phyloP scores from a whole-genome alignment of 2,797 vertebrate genomes.

The Percopsis omiscomaycus region DNA sequence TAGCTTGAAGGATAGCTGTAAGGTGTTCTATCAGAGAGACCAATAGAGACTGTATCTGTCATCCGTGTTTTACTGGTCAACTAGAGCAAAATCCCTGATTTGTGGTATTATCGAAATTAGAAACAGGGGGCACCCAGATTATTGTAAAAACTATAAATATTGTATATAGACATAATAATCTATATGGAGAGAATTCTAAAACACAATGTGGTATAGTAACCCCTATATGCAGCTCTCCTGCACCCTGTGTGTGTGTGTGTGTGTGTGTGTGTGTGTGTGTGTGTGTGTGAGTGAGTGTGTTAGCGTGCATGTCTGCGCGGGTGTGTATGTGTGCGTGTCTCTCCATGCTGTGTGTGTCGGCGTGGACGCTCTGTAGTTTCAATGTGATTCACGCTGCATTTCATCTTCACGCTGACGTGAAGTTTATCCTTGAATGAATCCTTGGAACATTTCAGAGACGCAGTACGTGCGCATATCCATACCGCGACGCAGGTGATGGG shows the following conservation, averaged over 20 bases:
- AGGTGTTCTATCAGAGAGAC: constrained; percentile 14
- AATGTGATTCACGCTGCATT: neutral
- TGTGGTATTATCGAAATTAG: constrained; percentile 50
- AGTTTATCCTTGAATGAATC: neutral
- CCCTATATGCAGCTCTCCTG: constrained; percentile 72
- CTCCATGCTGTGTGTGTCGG: constrained; percentile 13
- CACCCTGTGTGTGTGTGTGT: constrained; percentile 55
- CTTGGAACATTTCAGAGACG: too few species aligned
- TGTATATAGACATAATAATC: constrained; percentile 81
- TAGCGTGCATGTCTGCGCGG: constrained; percentile 12
- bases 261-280: constrained; percentile 28
- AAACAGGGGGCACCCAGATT: constrained; percentile 58
- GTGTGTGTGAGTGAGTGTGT: constrained; percentile 13
- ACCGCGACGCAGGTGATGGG: too few species aligned
- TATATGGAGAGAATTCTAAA: constrained; percentile 74
- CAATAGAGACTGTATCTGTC: constrained; percentile 33
- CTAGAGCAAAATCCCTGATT: constrained; percentile 19
- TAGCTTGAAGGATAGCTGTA: constrained; percentile 3
- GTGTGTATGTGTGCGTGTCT: constrained; percentile 4
- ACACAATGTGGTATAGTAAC: constrained; percentile 69
- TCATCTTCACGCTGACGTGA: neutral
- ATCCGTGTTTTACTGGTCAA: constrained; percentile 42
- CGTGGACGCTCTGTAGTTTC: neutral
- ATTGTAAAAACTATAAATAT: constrained; percentile 78
- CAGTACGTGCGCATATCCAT: too few species aligned